Evolutionary conservation across 2,797 vertebrate species (phyloP), one percentile per base, ranked within the genome.

Genomic region (Hozukius guyotensis): DNA sequence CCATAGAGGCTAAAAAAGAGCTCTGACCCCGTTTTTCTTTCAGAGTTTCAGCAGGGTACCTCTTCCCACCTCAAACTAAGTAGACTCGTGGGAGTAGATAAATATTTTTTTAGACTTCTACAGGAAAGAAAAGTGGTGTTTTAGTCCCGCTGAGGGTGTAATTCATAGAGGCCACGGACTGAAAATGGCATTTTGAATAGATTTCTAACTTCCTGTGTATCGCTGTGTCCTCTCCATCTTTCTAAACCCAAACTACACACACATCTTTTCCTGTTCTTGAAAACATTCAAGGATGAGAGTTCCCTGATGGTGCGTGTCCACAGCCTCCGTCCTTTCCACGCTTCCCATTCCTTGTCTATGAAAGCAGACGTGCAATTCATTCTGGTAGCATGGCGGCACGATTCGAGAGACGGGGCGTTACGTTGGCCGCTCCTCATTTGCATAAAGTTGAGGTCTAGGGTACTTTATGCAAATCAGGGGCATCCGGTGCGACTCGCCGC

Each of bases 131-230:
- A 79, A 75, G 52, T 60, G 71, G 27, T 24, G 1, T 71, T 90
- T 84, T 77, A 53, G 72, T 80, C 57, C 18, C 10, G 32, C 46
- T 29, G 63, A 75, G 62, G 70, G 34, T 89, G 62, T 80, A 88
- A 80, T 81, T 85, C 72, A 77, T 74, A 73, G 64, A 14, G 27
- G 22, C 64, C 57, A 76, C 77, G 80, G 80, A 49, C 77, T 86
- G 49, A 85, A 92, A 91, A 80, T 77, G 61, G 75, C 73, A 86
- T 88, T 77, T 74, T 38, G 2, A 62, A 77, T 64, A 89, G 67
- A 64, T 81, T 72, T 42, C 4, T 8, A 74, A 76, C 67, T 75
- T 77, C 72, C 72, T 80, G 67, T 59, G 31, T 6, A 62, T 55
- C 12, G 0, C 31, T 62, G 29, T 31, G n/a, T 66, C 46, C 25